phyloP scores from a whole-genome alignment of 2,113 vertebrate species.

The Antennarius striatus region DNA sequence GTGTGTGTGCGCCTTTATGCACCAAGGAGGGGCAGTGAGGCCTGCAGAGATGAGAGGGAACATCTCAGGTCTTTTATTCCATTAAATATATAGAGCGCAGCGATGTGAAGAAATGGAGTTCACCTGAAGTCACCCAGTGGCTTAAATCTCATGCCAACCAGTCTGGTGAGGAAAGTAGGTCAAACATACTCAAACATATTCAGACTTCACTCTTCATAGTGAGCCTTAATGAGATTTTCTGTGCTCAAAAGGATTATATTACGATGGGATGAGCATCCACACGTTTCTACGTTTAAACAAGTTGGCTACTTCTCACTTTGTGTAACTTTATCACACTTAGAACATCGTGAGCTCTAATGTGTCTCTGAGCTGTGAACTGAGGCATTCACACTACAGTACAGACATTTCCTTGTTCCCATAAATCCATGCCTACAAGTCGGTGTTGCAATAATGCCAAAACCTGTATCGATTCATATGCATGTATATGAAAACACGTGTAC shows the following conservation, averaged over 20 bases:
- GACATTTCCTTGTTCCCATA: conserved; percentile 18
- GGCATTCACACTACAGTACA: too few relatives aligned
- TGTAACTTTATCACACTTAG: too few relatives aligned
- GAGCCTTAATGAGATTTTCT: conserved; percentile 15
- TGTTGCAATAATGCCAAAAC: conserved; percentile 17
- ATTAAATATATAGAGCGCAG: conserved; percentile 51
- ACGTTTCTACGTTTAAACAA: conserved; percentile 2
- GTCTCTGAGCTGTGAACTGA: too few relatives aligned
- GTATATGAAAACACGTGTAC: background rate
- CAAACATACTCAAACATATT: conserved; percentile 58
- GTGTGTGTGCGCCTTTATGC: conserved; percentile 42
- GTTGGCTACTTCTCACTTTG: too few relatives aligned
- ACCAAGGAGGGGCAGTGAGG: conserved; percentile 51
- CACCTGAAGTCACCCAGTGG: conserved; percentile 47
- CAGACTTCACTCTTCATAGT: conserved; percentile 39
- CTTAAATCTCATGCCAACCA: conserved; percentile 38
- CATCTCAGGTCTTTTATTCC: conserved; percentile 50
- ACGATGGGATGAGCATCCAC: conserved; percentile 12
- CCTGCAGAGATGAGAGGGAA: conserved; percentile 54
- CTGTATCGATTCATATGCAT: too few relatives aligned
- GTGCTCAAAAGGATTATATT: conserved; percentile 12
- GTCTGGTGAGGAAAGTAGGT: conserved; percentile 62
- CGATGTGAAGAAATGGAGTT: conserved; percentile 26
- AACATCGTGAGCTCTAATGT: too few relatives aligned
- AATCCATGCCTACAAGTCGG: conserved; percentile 41